Evolutionary conservation across 2,113 vertebrate genomes (phyloP).

Genomic region (Callaeas wilsoni): DNA sequence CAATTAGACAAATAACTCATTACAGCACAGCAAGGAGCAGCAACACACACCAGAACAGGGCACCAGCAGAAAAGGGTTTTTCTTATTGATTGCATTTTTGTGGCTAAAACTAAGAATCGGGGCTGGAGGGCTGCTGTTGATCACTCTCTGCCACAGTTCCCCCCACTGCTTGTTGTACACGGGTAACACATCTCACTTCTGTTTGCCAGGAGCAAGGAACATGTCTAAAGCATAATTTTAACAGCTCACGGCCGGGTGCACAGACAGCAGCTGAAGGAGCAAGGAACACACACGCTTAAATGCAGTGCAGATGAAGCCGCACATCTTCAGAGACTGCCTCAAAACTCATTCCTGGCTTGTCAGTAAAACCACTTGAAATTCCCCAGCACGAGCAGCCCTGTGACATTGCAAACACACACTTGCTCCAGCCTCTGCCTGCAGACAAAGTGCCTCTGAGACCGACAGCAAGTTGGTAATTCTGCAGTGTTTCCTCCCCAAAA

Average conservation of each 20-base stretch:
- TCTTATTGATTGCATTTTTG: neutral
- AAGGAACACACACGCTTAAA: neutral
- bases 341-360: neutral
- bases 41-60: neutral
- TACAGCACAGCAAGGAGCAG: neutral
- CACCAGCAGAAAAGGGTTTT: neutral
- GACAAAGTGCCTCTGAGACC: neutral
- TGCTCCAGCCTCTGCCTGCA: neutral
- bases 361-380: neutral
- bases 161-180: neutral
- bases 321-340: neutral
- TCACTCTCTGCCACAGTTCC: neutral
- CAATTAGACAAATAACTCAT: neutral
- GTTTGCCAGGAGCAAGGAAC: neutral
- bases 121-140: neutral
- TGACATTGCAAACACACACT: fast-evolving
- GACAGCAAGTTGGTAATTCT: neutral
- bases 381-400: neutral
- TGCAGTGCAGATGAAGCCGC: neutral
- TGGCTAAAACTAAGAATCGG: neutral
- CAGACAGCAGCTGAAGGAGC: neutral
- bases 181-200: neutral
- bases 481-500: neutral
- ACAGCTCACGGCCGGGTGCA: fast-evolving
- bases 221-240: neutral